Base-by-base conservation (phyloP, 1,140 invertebrate genomes). In the Ruditapes philippinarum region DNA sequence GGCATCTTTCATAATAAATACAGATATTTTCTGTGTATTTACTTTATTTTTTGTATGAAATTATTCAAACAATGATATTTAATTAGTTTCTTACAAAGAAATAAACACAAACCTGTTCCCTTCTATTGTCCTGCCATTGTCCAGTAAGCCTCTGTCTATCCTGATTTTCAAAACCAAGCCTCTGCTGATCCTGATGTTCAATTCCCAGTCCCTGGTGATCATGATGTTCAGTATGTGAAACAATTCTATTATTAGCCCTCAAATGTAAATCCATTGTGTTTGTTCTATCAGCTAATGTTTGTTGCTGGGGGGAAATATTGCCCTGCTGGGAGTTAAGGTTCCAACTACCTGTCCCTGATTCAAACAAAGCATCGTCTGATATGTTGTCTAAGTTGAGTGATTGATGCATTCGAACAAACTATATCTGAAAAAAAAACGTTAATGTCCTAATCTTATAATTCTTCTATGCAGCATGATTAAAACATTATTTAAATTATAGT, bases 361-460 rank as follows among this genome's bases (percentile, higher is more conserved):
- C 74, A 36, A 78, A 78, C 45, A 78, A 38, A 2, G 65, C 65
- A 54, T 51, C 74, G 54, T 78, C 74, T 17, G 45, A 19, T 22
- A 78, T 78, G 36, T 28, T 78, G 3, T 78, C 74, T 2, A 51
- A 54, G 17, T 51, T 78, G 12, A 70, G 5, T 70, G 65, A 70
- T 17, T 40, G 65, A 4, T 38, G 28, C 65, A 70, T 70, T 25
- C 38, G 33, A 28, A 28, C 28, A 0, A 1, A 4, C 5, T 1
- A n/a, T n/a, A 1, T 28, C 57, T 62, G 57, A n/a, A 62, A 62
- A 62, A 62, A n/a, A n/a, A n/a, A n/a, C n/a, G n/a, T n/a, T n/a
- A n/a, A n/a, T n/a, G n/a, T n/a, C n/a, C n/a, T n/a, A n/a, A n/a
- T n/a, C n/a, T n/a, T n/a, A n/a, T n/a, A n/a, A n/a, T n/a, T n/a